phyloP scores from a whole-genome alignment of 2,888 invertebrate genomes.

The Patella ulyssiponensis region DNA sequence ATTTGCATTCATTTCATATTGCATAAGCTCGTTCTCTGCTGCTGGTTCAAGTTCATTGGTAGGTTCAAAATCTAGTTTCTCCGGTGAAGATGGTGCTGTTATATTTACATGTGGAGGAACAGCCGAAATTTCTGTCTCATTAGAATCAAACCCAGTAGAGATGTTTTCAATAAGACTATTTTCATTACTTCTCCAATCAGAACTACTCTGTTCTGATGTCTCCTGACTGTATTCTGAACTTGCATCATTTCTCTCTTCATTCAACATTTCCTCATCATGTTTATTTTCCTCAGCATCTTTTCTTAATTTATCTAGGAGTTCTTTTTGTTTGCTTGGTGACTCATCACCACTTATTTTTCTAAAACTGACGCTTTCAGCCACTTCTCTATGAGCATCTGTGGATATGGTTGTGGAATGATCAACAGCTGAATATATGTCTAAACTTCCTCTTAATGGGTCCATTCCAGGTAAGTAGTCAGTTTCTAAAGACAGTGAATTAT shows the following conservation, averaged over 20 bases:
- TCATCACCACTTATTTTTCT: constrained; percentile 50
- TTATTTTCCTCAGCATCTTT: constrained; percentile 9
- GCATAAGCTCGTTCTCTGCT: too few relatives aligned
- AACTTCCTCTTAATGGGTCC: constrained; percentile 60
- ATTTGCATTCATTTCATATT: too few relatives aligned
- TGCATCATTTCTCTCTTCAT: constrained; percentile 10
- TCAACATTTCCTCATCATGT: not conserved
- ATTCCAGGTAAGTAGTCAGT: constrained; percentile 62
- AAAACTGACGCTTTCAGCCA: constrained; percentile 58
- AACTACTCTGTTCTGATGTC: not conserved
- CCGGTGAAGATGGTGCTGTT: too few relatives aligned
- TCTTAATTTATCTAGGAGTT: constrained; percentile 3
- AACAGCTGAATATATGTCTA: constrained; percentile 44
- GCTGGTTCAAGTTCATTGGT: too few relatives aligned
- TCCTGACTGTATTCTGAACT: not conserved
- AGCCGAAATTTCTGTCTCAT: too few relatives aligned
- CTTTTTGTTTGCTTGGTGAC: not conserved
- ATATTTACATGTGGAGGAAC: too few relatives aligned
- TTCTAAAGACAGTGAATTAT: constrained; percentile 45
- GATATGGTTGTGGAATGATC: constrained; percentile 41
- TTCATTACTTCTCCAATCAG: too few relatives aligned
- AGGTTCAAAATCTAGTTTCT: too few relatives aligned
- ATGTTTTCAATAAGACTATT: too few relatives aligned
- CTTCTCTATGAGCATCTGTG: constrained; percentile 55
- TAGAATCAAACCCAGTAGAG: too few relatives aligned